These are phyloP conservation scores for Nephrotoma appendiculata DNA, from an alignment of 2,888 invertebrate species.

Conservation along the genomic window DNA sequence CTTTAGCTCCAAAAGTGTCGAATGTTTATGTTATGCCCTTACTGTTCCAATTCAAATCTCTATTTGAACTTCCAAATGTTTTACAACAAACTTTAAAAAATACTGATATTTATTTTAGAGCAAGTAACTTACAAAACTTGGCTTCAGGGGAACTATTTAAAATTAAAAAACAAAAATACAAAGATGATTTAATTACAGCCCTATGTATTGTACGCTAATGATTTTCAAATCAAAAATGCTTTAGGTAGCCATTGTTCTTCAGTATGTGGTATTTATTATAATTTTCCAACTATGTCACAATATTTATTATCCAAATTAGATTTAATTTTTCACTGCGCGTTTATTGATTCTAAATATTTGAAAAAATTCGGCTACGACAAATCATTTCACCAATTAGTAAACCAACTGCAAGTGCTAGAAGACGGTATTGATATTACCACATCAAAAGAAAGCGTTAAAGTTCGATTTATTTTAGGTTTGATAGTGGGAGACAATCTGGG, in stretches of 20 bases:
- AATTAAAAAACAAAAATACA: no score
- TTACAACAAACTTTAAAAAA: no score
- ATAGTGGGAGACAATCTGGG: neutral
- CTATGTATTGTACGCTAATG: neutral
- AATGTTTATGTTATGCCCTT: no score
- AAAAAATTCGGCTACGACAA: neutral
- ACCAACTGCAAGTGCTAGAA: neutral
- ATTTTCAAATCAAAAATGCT: neutral
- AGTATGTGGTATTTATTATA: neutral
- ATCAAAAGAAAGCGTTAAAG: slow-evolving; percentile 5
- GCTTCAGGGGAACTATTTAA: no score
- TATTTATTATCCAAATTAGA: neutral
- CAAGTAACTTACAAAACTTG: no score
- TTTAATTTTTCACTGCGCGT: neutral
- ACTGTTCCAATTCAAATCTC: no score
- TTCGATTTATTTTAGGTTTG: neutral
- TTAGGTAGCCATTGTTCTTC: neutral
- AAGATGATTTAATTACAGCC: no score
- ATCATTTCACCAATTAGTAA: neutral
- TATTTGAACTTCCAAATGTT: no score
- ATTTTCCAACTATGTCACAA: neutral
- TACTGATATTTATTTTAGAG: no score
- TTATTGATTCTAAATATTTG: no score
- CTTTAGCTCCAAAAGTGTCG: no score
- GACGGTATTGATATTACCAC: neutral